phyloP scores from a whole-genome alignment of 2,888 invertebrate genomes.

The Julus scandinavius region DNA sequence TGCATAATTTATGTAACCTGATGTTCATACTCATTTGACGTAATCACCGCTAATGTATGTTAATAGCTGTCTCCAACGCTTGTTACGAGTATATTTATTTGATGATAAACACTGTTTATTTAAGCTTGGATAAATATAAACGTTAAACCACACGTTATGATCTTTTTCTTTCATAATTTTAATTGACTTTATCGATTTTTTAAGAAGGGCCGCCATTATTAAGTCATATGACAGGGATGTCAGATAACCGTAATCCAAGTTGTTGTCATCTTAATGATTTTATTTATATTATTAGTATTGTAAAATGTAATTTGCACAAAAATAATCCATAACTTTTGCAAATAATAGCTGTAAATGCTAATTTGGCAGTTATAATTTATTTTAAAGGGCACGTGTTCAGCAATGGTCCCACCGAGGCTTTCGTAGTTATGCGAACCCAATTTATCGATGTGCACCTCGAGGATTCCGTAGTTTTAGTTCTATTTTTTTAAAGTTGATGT shows the following conservation, averaged over 20 bases:
- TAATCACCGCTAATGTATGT: too few species aligned
- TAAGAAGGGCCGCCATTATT: not conserved
- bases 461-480: not conserved
- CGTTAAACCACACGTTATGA: not conserved
- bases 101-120: not conserved
- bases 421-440: not conserved
- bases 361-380: too few species aligned
- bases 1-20: not conserved
- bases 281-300: too few species aligned
- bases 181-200: not conserved
- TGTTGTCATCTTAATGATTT: too few species aligned
- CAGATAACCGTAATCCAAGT: not conserved
- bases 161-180: too few species aligned
- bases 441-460: not conserved
- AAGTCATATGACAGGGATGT: not conserved
- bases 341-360: too few species aligned
- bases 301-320: too few species aligned
- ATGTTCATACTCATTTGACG: constrained; percentile 23
- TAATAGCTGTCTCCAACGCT: not conserved
- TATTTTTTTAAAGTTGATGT: not conserved
- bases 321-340: too few species aligned
- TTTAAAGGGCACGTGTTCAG: too few species aligned
- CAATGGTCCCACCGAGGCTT: too few species aligned
- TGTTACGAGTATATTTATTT: not conserved
- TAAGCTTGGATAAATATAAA: not conserved